phyloP scores from a whole-genome alignment of 2,888 invertebrate genomes.

The Mythimna impura region DNA sequence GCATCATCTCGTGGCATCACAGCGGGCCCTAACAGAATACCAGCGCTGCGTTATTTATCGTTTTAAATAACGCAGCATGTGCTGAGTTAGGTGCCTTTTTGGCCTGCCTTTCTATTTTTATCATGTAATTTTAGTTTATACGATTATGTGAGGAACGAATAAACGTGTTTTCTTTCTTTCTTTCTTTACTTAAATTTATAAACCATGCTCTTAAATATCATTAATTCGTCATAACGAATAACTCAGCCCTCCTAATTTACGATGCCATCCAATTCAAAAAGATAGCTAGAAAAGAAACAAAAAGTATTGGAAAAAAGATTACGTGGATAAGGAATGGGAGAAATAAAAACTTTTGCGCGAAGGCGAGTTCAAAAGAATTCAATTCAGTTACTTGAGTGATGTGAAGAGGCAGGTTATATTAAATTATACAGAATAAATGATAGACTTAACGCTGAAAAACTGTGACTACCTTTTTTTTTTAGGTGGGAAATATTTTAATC shows the following conservation, averaged over 20 bases:
- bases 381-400: conserved; percentile 51
- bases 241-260: conserved; percentile 24
- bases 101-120: too few relatives aligned
- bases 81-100: too few relatives aligned
- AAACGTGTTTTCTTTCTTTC: too few relatives aligned
- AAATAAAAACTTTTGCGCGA: conserved; percentile 48
- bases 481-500: too few relatives aligned
- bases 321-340: conserved; percentile 41
- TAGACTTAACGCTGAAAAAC: neutral
- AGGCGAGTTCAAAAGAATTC: conserved; percentile 55
- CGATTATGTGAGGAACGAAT: too few relatives aligned
- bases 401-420: conserved; percentile 51
- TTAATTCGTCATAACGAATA: conserved; percentile 25
- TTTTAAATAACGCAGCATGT: too few relatives aligned
- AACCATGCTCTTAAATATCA: neutral
- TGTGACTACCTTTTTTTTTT: neutral
- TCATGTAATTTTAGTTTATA: too few relatives aligned
- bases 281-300: conserved; percentile 50
- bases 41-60: too few relatives aligned
- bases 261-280: conserved; percentile 41
- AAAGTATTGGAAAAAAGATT: conserved; percentile 57
- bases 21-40: too few relatives aligned
- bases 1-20: too few relatives aligned
- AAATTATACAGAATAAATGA: conserved; percentile 48
- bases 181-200: neutral